phyloP scores from a whole-genome alignment of 2,113 vertebrate genomes.

The Cercopithecus mona region DNA sequence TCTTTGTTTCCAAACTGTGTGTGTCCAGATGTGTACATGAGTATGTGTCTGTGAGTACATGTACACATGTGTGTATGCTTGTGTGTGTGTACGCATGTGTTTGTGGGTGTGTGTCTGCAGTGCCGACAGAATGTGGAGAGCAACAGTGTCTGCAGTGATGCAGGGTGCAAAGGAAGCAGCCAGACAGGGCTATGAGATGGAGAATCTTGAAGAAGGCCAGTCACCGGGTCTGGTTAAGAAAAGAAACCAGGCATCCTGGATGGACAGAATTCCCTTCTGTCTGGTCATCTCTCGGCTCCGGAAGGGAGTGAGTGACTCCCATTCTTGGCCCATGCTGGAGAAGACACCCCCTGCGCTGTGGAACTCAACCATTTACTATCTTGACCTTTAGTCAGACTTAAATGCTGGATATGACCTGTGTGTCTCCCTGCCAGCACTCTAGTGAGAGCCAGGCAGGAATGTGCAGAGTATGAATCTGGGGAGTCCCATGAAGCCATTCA shows the following conservation, averaged over 20 bases:
- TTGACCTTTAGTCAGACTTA: not conserved
- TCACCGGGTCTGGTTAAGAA: not conserved
- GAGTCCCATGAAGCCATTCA: not conserved
- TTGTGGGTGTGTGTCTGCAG: not conserved
- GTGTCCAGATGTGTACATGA: rapidly evolving
- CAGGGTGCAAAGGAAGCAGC: not conserved
- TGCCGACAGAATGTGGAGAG: not conserved
- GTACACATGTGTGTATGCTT: not conserved
- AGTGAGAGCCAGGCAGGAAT: not conserved
- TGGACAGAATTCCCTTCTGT: not conserved
- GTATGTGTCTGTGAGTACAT: too few relatives aligned
- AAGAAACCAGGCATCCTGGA: not conserved
- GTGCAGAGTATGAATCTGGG: too few relatives aligned
- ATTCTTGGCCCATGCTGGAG: not conserved
- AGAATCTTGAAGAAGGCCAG: not conserved
- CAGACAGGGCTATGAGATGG: not conserved
- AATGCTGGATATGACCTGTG: not conserved
- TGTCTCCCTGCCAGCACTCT: not conserved
- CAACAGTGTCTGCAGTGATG: too few relatives aligned
- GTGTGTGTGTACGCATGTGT: rapidly evolving
- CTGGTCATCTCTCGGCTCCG: not conserved
- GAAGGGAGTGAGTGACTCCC: not conserved
- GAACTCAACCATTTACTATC: not conserved
- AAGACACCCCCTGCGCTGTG: not conserved
- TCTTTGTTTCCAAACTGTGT: not conserved